Conservation (phyloP, 2,888 invertebrate species). For the Nasonia oneida region DNA sequence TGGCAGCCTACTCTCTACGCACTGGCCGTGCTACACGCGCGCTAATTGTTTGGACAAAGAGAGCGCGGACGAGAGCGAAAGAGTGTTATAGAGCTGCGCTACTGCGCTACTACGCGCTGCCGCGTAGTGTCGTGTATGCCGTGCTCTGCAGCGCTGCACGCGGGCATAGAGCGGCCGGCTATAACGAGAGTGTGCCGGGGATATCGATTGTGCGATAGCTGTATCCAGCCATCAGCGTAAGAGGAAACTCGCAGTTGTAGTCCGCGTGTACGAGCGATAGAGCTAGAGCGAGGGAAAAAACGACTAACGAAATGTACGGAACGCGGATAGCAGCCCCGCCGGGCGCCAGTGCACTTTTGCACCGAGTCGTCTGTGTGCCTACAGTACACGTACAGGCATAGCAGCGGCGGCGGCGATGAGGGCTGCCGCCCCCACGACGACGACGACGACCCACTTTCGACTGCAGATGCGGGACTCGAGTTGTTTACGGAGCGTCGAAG, state of each 20-base stretch:
- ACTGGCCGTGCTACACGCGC: neutral
- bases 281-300: neutral
- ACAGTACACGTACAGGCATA: neutral
- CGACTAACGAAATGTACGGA: conserved; percentile 8
- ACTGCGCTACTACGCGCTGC: too few relatives aligned
- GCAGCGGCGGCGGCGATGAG: neutral
- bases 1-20: too few relatives aligned
- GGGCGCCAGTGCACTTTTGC: neutral
- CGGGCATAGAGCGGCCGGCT: neutral
- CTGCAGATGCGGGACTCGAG: neutral
- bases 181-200: neutral
- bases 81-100: neutral
- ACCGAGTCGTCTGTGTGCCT: neutral
- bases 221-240: conserved; percentile 7
- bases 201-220: conserved; percentile 17
- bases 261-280: neutral
- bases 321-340: neutral
- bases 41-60: conserved; percentile 14
- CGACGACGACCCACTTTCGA: neutral
- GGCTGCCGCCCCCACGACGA: neutral
- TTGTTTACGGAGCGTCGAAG: conserved; percentile 1
- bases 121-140: too few relatives aligned
- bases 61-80: neutral
- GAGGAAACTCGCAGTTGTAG: conserved; percentile 5
- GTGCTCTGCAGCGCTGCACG: too few relatives aligned